Evolutionary conservation across 2,888 invertebrate species (phyloP), one percentile per base, ranked within the genome.

Genomic region (Melinaea marsaeus): DNA sequence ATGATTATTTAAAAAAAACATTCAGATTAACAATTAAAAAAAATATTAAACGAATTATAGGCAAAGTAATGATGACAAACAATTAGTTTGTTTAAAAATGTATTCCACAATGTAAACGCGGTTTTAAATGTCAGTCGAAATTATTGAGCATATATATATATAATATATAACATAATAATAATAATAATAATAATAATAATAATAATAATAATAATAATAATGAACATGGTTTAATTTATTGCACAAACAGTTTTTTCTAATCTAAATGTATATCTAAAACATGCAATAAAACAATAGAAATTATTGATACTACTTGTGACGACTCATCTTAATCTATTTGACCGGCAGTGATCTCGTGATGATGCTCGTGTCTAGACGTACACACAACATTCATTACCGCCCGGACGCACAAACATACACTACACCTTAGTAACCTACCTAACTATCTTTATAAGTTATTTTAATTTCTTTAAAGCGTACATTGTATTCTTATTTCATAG

Each of bases 381-480:
- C 61, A 64, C 59, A 58, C 46, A 57, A 60, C 63, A 64, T 42
- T 11, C 42, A 63, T 64, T 55, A 48, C 61, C 65, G 65, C 63
- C 66, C 71, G 69, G 60, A 68, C 67, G 79, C 86, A 83, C 85
- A 82, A 83, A 81, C 81, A 81, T 80, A 83, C 75, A 76, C 85
- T 88, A 88, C 85, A 78, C 78, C 86, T 86, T 88, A 88, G 75
- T 79, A 80, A 85, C 78, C 87, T 88, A 88, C 85, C 88, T 88
- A 88, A 82, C 86, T 89, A 88, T 85, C 81, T 83, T 78, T 87
- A 78, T 88, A 83, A 83, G 80, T 88, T 88, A 85, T 84, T 80
- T 72, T 83, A 86, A 88, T 88, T 88, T 90, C 88, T 85, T 90
- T 90, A 90, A 90, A 90, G 90, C 90, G 90, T 90, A 90, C 88